Evolutionary conservation across 2,888 invertebrate genomes (phyloP), one percentile per base, ranked within the genome.

Genomic region (Drosophila monieri): DNA sequence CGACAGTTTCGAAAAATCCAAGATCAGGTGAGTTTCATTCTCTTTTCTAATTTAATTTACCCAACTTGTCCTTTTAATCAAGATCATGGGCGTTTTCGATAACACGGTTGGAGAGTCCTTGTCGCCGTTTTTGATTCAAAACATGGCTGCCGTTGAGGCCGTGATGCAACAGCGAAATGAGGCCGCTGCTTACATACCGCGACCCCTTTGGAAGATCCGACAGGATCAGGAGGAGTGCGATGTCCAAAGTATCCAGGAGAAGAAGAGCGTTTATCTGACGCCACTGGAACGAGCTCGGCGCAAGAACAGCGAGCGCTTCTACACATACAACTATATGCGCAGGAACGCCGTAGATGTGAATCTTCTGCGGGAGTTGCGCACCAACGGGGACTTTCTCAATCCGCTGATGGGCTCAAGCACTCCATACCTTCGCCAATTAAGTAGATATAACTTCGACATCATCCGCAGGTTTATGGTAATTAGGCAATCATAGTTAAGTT

Each of bases 181-280:
- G 4, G 49, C 18, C 12, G 76, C 27, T 25, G 72, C 51, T 30
- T 52, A 21, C 2, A 81, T 84, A 49, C 48, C 66, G 0, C 81
- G 85, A 12, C 89, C 89, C 0, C 55, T 88, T 0, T 90, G 90
- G 90, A 88, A 89, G 59, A 75, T 79, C 25, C 54, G 85, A n/a
- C 77, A 67, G 9, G 88, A 85, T 2, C 75, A 76, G 23, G 56
- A 67, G 0, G 67, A 83, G 27, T 90, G 90, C 52, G 90, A 90
- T 59, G 88, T 88, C 0, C 73, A 89, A 4, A 91, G 90, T 48
- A 46, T 88, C 5, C 53, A 78, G 0, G 72, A 81, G 5, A 80
- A 74, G 41, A 69, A 84, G 77, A 79, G 74, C 27, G 4, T 64
- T n/a, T 23, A 75, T 3, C 41, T 89, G 0, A 79, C 87, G 1